Base-by-base conservation (phyloP, 1,140 invertebrate species). In the Macrobrachium nipponense region DNA sequence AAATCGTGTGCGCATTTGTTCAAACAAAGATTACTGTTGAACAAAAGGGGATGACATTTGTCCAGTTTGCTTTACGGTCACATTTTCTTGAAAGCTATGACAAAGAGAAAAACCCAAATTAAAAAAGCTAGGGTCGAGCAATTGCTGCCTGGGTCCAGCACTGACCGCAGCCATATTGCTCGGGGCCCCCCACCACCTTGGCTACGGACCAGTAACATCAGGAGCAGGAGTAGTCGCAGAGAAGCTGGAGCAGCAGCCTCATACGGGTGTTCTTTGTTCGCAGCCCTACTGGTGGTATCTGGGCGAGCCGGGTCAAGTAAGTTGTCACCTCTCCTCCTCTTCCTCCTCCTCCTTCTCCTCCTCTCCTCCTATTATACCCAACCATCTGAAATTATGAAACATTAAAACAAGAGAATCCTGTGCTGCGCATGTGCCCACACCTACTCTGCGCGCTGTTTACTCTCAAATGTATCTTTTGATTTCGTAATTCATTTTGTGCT, bases 201-300 rank as follows among this genome's bases (percentile, higher is more conserved):
- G 51, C 51, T 51, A 51, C 51, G 51, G 51, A 20, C 36, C 77
- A 72, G 18, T 66, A 61, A 59, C 76, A 61, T 79, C 51, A 79
- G 27, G 72, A 68, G 23, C 83, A 62, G 27, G 20, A 68, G 78
- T 68, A 86, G 77, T 58, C 51, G 76, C 83, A 68, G 76, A 60
- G 59, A 36, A 78, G 76, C 23, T 59, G 76, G 43, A 58, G 68
- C 20, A 23, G 60, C 75, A 79, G 61, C 83, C 77, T 86, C 83
- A 80, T 44, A 86, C 77, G 36, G 51, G 77, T 77, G 51, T 80
- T 86, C 77, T 86, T 80, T 86, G 66, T 86, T 75, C 77, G 68
- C 83, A 86, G 83, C 83, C 83, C 59, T 58, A 73, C 76, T 86
- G 83, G 83, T 86, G 83, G 83, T 86, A 80, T 76, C 17, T 60